Evolutionary conservation across 1,140 invertebrate genomes (phyloP).

Genomic region (Drosophila pallidifrons): DNA sequence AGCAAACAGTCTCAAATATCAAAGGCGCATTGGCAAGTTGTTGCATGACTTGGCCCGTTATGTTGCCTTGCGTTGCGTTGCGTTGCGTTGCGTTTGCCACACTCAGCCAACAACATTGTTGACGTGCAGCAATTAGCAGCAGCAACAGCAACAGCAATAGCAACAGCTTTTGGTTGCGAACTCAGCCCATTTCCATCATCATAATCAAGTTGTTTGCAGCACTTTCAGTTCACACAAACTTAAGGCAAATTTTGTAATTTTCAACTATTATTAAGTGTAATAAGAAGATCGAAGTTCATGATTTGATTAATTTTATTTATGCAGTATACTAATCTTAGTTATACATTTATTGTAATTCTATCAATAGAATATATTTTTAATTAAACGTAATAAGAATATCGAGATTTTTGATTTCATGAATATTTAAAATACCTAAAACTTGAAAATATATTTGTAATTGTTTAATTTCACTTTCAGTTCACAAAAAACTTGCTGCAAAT

Average conservation of each 20-base stretch:
- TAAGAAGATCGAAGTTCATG: no score
- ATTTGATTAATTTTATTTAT: no score
- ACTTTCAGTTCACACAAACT: background rate
- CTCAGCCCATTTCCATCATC: background rate
- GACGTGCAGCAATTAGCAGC: slow-evolving; percentile 69
- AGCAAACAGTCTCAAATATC: slow-evolving; percentile 80
- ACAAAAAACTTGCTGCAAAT: background rate
- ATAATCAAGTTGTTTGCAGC: background rate
- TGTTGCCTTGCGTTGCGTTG: no score
- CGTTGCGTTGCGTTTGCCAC: slow-evolving; percentile 15
- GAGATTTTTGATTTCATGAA: no score
- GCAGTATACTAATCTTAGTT: no score
- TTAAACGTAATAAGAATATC: no score
- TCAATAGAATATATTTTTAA: no score
- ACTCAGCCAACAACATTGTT: slow-evolving; percentile 4
- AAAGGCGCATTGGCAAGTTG: slow-evolving; percentile 58
- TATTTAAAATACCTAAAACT: no score
- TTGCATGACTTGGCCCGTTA: slow-evolving; percentile 12
- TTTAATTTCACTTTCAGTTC: background rate
- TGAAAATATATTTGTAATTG: no score
- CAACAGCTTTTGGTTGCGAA: background rate
- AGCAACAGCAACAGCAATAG: background rate
- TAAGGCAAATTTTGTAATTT: background rate
- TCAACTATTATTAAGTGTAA: no score
- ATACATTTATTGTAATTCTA: no score